Evolutionary conservation across 2,113 vertebrate genomes (phyloP).

Genomic region (Megaptera novaeangliae): DNA sequence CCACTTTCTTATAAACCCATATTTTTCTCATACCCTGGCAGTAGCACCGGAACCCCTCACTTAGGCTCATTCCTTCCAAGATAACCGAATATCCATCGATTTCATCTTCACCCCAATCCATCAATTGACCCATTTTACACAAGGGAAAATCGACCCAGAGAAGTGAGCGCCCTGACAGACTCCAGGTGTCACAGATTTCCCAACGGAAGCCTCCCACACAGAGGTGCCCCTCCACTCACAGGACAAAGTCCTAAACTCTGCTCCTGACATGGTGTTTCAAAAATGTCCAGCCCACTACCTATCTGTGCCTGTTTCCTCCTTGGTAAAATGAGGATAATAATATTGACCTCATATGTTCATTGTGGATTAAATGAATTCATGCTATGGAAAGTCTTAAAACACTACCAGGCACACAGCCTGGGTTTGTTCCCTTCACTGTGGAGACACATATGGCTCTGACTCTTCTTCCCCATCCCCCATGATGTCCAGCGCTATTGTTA

Average conservation of each 20-base stretch:
- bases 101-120: background rate
- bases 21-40: background rate
- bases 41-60: background rate
- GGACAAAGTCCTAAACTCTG: background rate
- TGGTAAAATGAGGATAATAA: conserved; percentile 11
- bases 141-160: background rate
- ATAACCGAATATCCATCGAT: background rate
- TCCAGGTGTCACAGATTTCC: background rate
- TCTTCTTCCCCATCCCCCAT: background rate
- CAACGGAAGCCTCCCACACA: background rate
- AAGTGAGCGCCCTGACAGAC: background rate
- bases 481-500: conserved; percentile 40
- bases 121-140: background rate
- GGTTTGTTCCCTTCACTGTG: conserved; percentile 16
- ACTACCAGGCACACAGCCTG: background rate
- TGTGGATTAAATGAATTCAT: conserved; percentile 24
- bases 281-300: background rate
- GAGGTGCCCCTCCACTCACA: background rate
- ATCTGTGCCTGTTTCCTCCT: background rate
- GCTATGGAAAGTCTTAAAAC: conserved; percentile 35
- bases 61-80: background rate
- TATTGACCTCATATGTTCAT: background rate
- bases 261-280: background rate
- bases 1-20: conserved; percentile 1
- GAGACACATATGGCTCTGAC: background rate